phyloP scores from a whole-genome alignment of 2,888 invertebrate genomes.

The Eulithis testata region DNA sequence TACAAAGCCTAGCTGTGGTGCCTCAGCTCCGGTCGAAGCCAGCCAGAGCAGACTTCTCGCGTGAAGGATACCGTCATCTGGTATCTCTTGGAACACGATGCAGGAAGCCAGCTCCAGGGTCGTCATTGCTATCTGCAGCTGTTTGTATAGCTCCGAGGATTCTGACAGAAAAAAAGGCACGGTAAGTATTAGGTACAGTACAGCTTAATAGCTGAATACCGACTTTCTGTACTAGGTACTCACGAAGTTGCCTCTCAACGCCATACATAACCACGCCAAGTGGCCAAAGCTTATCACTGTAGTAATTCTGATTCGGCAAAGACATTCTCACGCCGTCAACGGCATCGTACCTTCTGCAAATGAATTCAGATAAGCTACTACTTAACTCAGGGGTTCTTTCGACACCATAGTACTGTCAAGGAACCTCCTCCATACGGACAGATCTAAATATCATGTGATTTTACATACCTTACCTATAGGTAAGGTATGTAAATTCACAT shows the following conservation, averaged over 20 bases:
- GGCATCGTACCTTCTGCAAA: neutral
- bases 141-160: conserved; percentile 35
- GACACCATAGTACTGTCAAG: no score
- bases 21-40: conserved; percentile 46
- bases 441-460: no score
- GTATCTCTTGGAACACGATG: conserved; percentile 59
- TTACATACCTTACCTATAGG: no score
- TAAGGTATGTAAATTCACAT: no score
- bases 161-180: conserved; percentile 28
- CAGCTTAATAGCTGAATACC: no score
- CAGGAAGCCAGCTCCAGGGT: conserved; percentile 58
- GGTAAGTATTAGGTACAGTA: no score
- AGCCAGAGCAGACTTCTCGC: conserved; percentile 62
- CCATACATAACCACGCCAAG: conserved; percentile 65
- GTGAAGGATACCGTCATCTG: conserved; percentile 37
- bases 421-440: no score
- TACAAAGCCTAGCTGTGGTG: conserved; percentile 57
- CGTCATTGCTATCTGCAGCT: conserved; percentile 56
- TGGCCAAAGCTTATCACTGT: conserved; percentile 64
- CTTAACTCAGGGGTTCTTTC: no score
- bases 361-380: neutral
- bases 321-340: conserved; percentile 37
- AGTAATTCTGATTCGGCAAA: conserved; percentile 50
- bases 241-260: conserved; percentile 48
- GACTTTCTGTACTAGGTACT: conserved; percentile 34